These are phyloP conservation scores for Luperina nickerlii DNA, from an alignment of 2,888 invertebrate species.

Conservation along the genomic window DNA sequence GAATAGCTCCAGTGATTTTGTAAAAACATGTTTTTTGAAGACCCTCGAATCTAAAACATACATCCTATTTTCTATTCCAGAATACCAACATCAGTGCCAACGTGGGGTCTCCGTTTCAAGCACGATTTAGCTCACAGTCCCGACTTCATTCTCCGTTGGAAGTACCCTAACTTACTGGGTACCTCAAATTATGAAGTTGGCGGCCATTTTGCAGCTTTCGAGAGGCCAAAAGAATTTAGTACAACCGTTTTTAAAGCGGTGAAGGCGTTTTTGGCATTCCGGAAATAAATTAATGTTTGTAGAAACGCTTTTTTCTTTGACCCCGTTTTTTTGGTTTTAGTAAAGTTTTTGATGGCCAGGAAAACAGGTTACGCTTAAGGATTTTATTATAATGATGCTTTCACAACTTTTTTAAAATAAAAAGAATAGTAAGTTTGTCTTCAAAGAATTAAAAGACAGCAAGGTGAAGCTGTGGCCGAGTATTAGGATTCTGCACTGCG, in stretches of 20 bases:
- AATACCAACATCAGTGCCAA: slow-evolving; percentile 92
- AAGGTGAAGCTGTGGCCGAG: not conserved
- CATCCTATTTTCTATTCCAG: slow-evolving; percentile 78
- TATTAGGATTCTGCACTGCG: not conserved
- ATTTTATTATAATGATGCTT: slow-evolving; percentile 24
- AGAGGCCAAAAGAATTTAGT: slow-evolving; percentile 93
- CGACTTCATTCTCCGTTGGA: slow-evolving; percentile 91
- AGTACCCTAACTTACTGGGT: slow-evolving; percentile 92
- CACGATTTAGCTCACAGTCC: slow-evolving; percentile 92
- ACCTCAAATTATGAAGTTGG: slow-evolving; percentile 91
- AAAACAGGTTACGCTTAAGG: not conserved
- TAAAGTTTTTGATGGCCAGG: not conserved
- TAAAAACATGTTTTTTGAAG: not conserved
- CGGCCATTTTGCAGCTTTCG: slow-evolving; percentile 96
- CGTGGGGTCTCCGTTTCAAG: slow-evolving; percentile 93
- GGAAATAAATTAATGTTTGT: slow-evolving; percentile 36
- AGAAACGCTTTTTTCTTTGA: slow-evolving; percentile 7
- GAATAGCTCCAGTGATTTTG: not conserved
- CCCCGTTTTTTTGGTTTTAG: not conserved
- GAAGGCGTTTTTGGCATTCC: slow-evolving; percentile 70
- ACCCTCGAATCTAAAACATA: not conserved
- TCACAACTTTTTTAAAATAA: too few relatives aligned
- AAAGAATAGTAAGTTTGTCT: not conserved
- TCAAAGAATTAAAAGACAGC: not conserved
- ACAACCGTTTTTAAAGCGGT: slow-evolving; percentile 91